A percentile compares a stretch with the other conserved stretches of the same genome.
Evolutionary conservation across 2,888 invertebrate genomes (phyloP).

Genomic region (Netelia melanura): DNA sequence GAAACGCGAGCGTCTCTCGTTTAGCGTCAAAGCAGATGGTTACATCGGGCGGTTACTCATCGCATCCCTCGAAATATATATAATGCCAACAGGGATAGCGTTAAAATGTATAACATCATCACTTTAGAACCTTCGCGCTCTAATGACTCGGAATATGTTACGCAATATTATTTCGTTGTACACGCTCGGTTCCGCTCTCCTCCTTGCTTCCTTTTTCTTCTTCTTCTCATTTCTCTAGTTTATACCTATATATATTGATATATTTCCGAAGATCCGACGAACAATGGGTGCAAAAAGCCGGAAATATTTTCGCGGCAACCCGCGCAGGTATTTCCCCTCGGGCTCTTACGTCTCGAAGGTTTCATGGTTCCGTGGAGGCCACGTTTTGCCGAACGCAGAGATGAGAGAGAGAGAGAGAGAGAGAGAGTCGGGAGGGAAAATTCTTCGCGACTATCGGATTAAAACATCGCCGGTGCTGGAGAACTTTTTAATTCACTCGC

Average conservation of each 20-base stretch:
- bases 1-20: constrained; percentile 42
- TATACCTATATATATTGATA: constrained; percentile 52
- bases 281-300: constrained; percentile 80
- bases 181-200: constrained; percentile 51
- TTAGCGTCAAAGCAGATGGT: constrained; percentile 72
- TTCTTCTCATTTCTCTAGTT: constrained; percentile 11
- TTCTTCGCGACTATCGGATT: constrained; percentile 39
- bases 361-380: constrained; percentile 18
- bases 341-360: constrained; percentile 21
- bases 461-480: not conserved
- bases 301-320: constrained; percentile 72
- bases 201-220: constrained; percentile 50
- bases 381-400: constrained; percentile 9
- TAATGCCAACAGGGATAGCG: constrained; percentile 45
- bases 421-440: constrained; percentile 4
- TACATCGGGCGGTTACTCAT: constrained; percentile 2
- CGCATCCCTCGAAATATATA: constrained; percentile 26
- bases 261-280: constrained; percentile 33
- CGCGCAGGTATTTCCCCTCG: constrained; percentile 43
- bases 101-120: constrained; percentile 76
- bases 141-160: constrained; percentile 80
- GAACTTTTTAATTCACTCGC: constrained; percentile 35
- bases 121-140: constrained; percentile 77
- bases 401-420: not conserved
- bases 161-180: constrained; percentile 76